Percentiles rank a stretch among this genome's conserved stretches.
Conservation (phyloP, 2,888 invertebrate species). For the Axea sp. region DNA sequence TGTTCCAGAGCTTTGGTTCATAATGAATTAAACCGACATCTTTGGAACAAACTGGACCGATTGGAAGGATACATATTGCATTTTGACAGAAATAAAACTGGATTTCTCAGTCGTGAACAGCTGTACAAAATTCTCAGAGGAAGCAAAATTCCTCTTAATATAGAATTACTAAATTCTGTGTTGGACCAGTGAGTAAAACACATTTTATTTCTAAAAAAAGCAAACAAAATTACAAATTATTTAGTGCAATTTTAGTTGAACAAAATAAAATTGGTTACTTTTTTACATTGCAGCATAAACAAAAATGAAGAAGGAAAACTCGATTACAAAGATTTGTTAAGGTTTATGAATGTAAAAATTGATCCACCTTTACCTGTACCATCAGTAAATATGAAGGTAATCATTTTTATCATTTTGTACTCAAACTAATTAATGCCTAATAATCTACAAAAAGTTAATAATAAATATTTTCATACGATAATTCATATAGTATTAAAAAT, state of each 20-base stretch:
- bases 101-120: constrained; percentile 82
- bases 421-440: too few species aligned
- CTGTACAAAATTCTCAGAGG: constrained; percentile 85
- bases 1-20: constrained; percentile 84
- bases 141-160: constrained; percentile 85
- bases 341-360: constrained; percentile 85
- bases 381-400: constrained; percentile 81
- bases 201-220: too few species aligned
- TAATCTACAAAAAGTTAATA: constrained; percentile 3
- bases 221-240: too few species aligned
- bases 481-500: too few species aligned
- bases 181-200: constrained; percentile 87
- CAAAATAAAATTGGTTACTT: too few species aligned
- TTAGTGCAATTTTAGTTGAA: too few species aligned
- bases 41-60: constrained; percentile 86
- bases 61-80: constrained; percentile 82
- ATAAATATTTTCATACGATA: background rate
- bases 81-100: constrained; percentile 81
- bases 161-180: constrained; percentile 85
- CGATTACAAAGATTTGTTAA: constrained; percentile 85
- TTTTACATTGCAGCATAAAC: constrained; percentile 81
- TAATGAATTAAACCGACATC: constrained; percentile 84
- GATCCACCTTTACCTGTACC: constrained; percentile 80
- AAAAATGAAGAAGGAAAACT: constrained; percentile 85
- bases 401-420: too few species aligned